These are phyloP conservation scores for Podarcis muralis DNA, from an alignment of 2,113 vertebrate genomes.

Conservation along the genomic window DNA sequence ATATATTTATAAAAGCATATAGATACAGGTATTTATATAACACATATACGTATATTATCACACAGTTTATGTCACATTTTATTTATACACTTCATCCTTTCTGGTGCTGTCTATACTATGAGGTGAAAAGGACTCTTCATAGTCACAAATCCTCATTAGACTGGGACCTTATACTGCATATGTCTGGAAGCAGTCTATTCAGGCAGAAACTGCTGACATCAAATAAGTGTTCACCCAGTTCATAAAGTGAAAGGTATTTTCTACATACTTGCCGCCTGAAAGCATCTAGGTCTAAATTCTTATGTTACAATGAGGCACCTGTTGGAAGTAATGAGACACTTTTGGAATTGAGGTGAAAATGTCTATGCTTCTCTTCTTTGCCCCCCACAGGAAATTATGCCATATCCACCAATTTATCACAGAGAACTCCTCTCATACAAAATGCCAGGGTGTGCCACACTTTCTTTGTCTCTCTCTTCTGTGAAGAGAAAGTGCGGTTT, in stretches of 20 bases:
- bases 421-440: background rate
- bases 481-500: background rate
- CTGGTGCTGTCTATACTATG: background rate
- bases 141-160: constrained; percentile 27
- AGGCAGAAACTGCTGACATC: background rate
- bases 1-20: too few relatives aligned
- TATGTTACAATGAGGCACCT: background rate
- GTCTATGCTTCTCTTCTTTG: background rate
- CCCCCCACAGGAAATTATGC: constrained; percentile 18
- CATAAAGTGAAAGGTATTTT: background rate
- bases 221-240: background rate
- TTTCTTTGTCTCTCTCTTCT: background rate
- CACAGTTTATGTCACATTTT: too few relatives aligned
- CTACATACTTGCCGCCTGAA: background rate
- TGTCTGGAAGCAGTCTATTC: background rate
- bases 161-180: background rate
- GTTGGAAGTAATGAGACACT: constrained; percentile 8
- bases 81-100: too few relatives aligned
- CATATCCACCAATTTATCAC: constrained; percentile 22
- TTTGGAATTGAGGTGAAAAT: background rate
- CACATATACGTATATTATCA: too few relatives aligned
- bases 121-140: background rate
- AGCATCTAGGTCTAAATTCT: background rate
- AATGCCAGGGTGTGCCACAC: background rate
- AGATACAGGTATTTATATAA: too few relatives aligned